Percentiles rank a stretch among this genome's conserved stretches.
Evolutionary conservation across 2,797 vertebrate species (phyloP).

Genomic region (Syngnathus rostellatus): DNA sequence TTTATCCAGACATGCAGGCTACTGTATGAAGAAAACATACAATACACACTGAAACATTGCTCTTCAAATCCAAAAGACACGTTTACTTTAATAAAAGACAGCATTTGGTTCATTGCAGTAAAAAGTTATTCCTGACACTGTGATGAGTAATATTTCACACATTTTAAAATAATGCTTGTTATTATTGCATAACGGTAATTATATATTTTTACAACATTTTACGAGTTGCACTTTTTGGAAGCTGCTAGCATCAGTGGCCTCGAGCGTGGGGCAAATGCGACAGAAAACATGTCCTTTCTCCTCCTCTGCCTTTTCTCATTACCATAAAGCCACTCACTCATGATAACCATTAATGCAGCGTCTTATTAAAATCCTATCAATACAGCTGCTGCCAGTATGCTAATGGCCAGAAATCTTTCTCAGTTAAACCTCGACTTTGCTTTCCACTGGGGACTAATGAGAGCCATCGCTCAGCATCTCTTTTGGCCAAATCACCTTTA

Average conservation of each 20-base stretch:
- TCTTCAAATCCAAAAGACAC: not conserved
- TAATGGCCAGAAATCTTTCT: constrained; percentile 79
- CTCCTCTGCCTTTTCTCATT: constrained; percentile 67
- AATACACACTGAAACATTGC: not conserved
- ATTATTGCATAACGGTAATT: not conserved
- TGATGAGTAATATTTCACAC: not conserved
- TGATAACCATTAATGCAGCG: constrained; percentile 76
- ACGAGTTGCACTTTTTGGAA: not conserved
- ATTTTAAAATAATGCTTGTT: not conserved
- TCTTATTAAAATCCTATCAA: constrained; percentile 86
- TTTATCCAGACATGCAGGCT: no score
- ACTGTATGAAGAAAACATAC: not conserved
- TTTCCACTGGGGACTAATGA: constrained; percentile 77
- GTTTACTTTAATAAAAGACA: not conserved
- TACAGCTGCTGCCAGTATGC: constrained; percentile 65
- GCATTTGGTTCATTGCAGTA: not conserved
- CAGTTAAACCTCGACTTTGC: constrained; percentile 74
- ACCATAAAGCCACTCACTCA: constrained; percentile 78
- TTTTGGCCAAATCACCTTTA: constrained; percentile 82
- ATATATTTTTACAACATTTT: not conserved
- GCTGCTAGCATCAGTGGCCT: constrained; percentile 32
- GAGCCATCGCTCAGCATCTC: constrained; percentile 77
- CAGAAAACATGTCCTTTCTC: constrained; percentile 64
- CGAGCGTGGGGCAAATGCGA: constrained; percentile 44
- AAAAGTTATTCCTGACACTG: not conserved